Conservation (phyloP, 2,113 vertebrate genomes). For the Scolopax mira region DNA sequence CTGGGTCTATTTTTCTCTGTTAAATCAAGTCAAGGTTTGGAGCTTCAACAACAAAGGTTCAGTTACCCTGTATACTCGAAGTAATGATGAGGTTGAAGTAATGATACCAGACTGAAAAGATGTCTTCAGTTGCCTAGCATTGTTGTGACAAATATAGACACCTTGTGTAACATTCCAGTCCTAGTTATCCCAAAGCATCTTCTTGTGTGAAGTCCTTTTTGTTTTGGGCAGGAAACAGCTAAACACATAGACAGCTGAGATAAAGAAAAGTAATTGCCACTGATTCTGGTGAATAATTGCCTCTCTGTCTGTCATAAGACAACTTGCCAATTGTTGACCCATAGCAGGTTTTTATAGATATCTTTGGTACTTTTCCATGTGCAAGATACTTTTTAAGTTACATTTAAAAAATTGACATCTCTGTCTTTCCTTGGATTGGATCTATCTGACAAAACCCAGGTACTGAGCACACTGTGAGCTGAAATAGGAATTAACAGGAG, state of each 20-base stretch:
- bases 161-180: not conserved
- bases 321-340: not conserved
- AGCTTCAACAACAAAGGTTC: not conserved
- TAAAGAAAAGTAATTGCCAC: not conserved
- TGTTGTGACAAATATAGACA: slow-evolving; percentile 15
- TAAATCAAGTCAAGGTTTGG: not conserved
- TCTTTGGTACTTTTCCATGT: not conserved
- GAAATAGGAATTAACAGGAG: not conserved
- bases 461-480: not conserved
- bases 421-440: not conserved
- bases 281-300: not conserved
- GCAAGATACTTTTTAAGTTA: not conserved
- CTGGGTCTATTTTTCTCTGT: not conserved
- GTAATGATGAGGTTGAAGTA: not conserved
- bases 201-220: not conserved
- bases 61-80: not conserved
- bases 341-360: not conserved
- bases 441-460: not conserved
- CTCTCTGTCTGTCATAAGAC: not conserved
- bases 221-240: not conserved
- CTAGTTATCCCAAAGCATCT: not conserved
- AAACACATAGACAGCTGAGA: not conserved
- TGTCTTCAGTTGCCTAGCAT: not conserved
- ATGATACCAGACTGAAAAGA: not conserved
- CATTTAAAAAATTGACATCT: not conserved